A percentile compares a stretch with the other conserved stretches of the same genome.
Conservation (phyloP, 2,797 vertebrate species). For the Anguilla pacifica region DNA sequence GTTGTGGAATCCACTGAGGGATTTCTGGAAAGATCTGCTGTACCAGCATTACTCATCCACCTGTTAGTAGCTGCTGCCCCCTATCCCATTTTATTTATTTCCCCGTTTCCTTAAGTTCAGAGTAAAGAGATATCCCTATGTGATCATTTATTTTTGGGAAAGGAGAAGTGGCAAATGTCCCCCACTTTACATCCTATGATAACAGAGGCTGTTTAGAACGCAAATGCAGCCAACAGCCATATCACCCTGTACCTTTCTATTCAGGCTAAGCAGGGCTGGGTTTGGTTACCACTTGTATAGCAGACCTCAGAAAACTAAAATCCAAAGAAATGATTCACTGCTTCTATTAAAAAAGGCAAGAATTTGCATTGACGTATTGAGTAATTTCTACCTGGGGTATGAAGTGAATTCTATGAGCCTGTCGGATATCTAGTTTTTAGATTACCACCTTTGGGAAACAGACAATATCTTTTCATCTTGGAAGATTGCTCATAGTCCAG, state of each 20-base stretch:
- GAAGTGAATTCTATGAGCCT: too few relatives aligned
- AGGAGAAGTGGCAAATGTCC: neutral
- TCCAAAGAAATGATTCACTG: too few relatives aligned
- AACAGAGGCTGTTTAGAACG: neutral
- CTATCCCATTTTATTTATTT: neutral
- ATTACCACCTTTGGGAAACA: too few relatives aligned
- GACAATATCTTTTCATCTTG: too few relatives aligned
- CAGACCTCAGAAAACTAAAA: too few relatives aligned
- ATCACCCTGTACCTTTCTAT: neutral
- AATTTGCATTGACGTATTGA: too few relatives aligned
- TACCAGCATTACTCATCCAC: constrained; percentile 15
- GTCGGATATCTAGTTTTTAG: too few relatives aligned
- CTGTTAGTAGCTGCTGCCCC: neutral
- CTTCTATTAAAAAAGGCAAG: too few relatives aligned
- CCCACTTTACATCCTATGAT: neutral
- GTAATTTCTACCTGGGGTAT: too few relatives aligned
- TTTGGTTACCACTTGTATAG: neutral
- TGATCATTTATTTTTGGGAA: neutral
- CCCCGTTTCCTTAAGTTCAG: neutral
- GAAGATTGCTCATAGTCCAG: too few relatives aligned
- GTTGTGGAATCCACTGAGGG: constrained; percentile 9
- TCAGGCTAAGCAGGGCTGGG: neutral
- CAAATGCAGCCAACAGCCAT: neutral
- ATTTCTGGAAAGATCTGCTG: neutral
- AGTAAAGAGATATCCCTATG: neutral